These are phyloP conservation scores for Rhinophrynus dorsalis DNA, from an alignment of 2,797 vertebrate species.

Conservation along the genomic window DNA sequence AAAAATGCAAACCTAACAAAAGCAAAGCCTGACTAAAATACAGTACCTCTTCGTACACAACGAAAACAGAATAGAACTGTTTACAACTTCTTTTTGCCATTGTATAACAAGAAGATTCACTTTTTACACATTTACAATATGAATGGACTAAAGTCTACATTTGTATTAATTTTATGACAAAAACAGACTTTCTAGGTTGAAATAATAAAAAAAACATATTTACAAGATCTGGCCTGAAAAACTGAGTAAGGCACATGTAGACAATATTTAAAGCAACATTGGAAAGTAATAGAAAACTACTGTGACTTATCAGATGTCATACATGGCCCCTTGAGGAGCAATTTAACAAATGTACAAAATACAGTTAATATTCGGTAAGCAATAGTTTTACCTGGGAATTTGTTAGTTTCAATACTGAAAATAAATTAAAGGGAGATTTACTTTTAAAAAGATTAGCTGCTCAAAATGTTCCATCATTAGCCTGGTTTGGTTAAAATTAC, in stretches of 20 bases:
- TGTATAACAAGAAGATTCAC: constrained; percentile 64
- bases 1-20: constrained; percentile 53
- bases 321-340: constrained; percentile 74
- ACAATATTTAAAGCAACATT: constrained; percentile 66
- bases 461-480: constrained; percentile 91
- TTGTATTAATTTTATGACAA: constrained; percentile 58
- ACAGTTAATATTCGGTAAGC: constrained; percentile 57
- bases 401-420: constrained; percentile 89
- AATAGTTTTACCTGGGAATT: constrained; percentile 61
- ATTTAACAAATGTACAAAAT: constrained; percentile 58
- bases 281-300: constrained; percentile 67
- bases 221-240: constrained; percentile 93
- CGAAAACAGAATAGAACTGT: constrained; percentile 68
- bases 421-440: constrained; percentile 96
- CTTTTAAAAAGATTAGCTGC: constrained; percentile 95
- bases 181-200: constrained; percentile 72
- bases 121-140: constrained; percentile 66
- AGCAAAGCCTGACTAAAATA: constrained; percentile 69
- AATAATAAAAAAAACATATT: constrained; percentile 73
- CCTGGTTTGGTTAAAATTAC: constrained; percentile 84
- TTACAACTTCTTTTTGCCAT: constrained; percentile 64
- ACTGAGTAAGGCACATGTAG: constrained; percentile 97
- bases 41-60: constrained; percentile 79
- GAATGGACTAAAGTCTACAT: constrained; percentile 65
- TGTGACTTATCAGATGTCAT: constrained; percentile 64